These are phyloP conservation scores for Morpho deidamia DNA, from an alignment of 2,888 invertebrate species.

Conservation along the genomic window DNA sequence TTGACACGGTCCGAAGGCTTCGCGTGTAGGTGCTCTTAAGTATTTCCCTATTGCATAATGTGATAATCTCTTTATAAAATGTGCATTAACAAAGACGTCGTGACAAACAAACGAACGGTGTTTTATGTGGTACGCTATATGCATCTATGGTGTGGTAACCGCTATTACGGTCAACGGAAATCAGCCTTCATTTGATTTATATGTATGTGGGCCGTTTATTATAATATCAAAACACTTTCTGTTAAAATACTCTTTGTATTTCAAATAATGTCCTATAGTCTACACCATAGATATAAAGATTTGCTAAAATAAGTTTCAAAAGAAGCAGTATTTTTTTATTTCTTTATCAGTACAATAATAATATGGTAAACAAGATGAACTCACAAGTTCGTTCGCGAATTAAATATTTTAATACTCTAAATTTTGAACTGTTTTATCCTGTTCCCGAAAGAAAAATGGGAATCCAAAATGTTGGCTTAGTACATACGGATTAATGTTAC, in stretches of 20 bases:
- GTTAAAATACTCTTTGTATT: not conserved
- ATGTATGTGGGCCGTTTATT: constrained; percentile 47
- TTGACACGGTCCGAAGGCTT: constrained; percentile 28
- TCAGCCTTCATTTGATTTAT: constrained; percentile 35
- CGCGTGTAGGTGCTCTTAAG: constrained; percentile 26
- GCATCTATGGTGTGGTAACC: constrained; percentile 23
- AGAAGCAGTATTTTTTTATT: too few species aligned
- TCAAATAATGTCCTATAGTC: too few species aligned
- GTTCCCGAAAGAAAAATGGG: too few species aligned
- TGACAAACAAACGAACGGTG: constrained; percentile 28
- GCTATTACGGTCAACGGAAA: constrained; percentile 49
- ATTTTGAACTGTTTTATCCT: too few species aligned
- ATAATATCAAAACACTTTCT: constrained; percentile 22
- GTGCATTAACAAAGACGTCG: constrained; percentile 11
- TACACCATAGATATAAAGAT: too few species aligned
- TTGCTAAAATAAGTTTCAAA: too few species aligned
- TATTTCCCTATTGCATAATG: constrained; percentile 30
- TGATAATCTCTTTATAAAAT: constrained; percentile 22
- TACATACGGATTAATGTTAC: too few species aligned
- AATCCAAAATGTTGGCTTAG: too few species aligned
- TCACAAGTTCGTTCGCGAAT: too few species aligned
- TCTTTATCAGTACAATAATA: too few species aligned
- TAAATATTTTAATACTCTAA: too few species aligned
- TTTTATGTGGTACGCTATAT: constrained; percentile 27
- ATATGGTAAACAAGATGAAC: too few species aligned